These are phyloP conservation scores for Oncorhynchus gorbuscha DNA, from an alignment of 2,113 vertebrate species.

Conservation along the genomic window DNA sequence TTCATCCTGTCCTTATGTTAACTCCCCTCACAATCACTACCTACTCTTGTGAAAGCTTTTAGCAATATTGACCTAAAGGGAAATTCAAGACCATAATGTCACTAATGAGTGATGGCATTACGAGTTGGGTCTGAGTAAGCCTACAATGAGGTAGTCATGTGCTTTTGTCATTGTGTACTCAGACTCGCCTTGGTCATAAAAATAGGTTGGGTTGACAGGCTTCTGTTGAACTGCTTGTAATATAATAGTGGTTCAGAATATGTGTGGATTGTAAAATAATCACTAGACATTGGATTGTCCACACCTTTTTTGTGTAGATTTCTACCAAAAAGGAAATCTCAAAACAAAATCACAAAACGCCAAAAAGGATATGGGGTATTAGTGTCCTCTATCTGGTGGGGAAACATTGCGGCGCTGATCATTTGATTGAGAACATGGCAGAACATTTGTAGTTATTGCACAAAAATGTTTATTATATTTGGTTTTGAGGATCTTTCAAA, in stretches of 20 bases:
- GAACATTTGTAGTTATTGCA: too few species aligned
- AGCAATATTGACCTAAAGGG: conserved; percentile 32
- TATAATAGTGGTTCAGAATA: background rate
- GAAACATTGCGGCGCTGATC: too few species aligned
- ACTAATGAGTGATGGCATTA: conserved; percentile 7
- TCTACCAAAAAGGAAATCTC: too few species aligned
- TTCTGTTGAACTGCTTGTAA: background rate
- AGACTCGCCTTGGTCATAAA: background rate
- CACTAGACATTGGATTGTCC: too few species aligned
- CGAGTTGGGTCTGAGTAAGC: conserved; percentile 13
- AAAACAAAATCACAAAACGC: too few species aligned
- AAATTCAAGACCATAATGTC: conserved; percentile 14
- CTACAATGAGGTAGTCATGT: conserved; percentile 15
- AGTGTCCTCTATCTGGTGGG: too few species aligned
- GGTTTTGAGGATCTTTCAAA: too few species aligned
- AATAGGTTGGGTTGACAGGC: background rate
- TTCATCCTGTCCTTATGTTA: background rate
- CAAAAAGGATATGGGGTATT: too few species aligned
- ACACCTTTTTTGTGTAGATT: too few species aligned
- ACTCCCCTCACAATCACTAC: background rate
- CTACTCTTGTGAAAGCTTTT: background rate
- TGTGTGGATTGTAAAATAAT: background rate
- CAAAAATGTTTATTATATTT: too few species aligned
- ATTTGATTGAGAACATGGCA: too few species aligned
- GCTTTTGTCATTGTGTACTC: conserved; percentile 27